These are phyloP conservation scores for Tragopan temminckii DNA, from an alignment of 2,797 vertebrate species.

Conservation along the genomic window DNA sequence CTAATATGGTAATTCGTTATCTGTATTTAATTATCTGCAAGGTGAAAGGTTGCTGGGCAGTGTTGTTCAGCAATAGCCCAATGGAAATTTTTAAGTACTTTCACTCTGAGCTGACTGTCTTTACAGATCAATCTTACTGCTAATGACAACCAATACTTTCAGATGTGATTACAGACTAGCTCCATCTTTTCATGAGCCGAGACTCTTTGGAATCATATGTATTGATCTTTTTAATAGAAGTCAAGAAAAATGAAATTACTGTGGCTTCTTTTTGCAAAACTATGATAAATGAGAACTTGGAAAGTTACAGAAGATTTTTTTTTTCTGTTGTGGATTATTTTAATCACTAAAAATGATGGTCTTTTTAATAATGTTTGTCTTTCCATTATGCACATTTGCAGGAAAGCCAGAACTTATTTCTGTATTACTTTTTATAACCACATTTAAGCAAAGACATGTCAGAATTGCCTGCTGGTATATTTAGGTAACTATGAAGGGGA, in stretches of 20 bases:
- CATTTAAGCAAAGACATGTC: slow-evolving; percentile 56
- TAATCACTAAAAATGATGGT: slow-evolving; percentile 85
- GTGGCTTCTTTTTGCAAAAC: slow-evolving; percentile 84
- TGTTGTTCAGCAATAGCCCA: slow-evolving; percentile 68
- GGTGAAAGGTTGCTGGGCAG: slow-evolving; percentile 82
- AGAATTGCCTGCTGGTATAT: slow-evolving; percentile 61
- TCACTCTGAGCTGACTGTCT: slow-evolving; percentile 76
- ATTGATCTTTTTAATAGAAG: slow-evolving; percentile 93
- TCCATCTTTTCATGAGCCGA: slow-evolving; percentile 87
- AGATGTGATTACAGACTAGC: slow-evolving; percentile 87
- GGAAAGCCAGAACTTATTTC: slow-evolving; percentile 81
- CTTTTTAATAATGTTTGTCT: slow-evolving; percentile 85
- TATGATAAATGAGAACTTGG: slow-evolving; percentile 87
- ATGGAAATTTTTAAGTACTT: slow-evolving; percentile 83
- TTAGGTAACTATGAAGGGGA: slow-evolving; percentile 44
- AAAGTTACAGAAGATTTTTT: slow-evolving; percentile 82
- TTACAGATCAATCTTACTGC: slow-evolving; percentile 84
- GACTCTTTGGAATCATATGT: slow-evolving; percentile 90
- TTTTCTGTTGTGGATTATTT: slow-evolving; percentile 82
- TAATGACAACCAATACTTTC: slow-evolving; percentile 90
- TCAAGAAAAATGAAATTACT: slow-evolving; percentile 92
- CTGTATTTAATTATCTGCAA: slow-evolving; percentile 83
- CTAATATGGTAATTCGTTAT: slow-evolving; percentile 82
- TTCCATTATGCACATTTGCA: slow-evolving; percentile 84
- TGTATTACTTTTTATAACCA: slow-evolving; percentile 76